Conservation (phyloP, 2,888 invertebrate genomes). For the Cephus pulcher region DNA sequence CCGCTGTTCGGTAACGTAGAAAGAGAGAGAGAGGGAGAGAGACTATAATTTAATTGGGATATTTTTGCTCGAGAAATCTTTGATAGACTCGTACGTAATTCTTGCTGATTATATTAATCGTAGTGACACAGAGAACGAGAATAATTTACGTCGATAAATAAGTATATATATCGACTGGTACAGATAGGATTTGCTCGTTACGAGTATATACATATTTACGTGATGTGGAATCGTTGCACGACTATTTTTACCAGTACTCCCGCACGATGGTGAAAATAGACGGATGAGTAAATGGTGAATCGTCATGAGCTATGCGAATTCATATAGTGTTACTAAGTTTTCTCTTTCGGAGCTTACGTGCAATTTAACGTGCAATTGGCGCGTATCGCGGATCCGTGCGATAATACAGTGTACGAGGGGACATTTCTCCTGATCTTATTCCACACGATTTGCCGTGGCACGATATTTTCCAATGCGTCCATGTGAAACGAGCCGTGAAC, state of each 20-base stretch:
- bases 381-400: not conserved
- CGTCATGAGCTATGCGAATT: not conserved
- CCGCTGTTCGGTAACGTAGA: not conserved
- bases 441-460: not conserved
- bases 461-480: not conserved
- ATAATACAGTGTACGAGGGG: not conserved
- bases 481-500: not conserved
- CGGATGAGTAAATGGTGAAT: not conserved
- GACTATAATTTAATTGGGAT: not conserved
- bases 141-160: not conserved
- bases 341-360: not conserved
- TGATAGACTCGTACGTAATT: not conserved
- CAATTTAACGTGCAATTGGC: not conserved
- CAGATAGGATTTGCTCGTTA: not conserved
- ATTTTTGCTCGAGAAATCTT: not conserved
- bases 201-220: not conserved
- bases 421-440: constrained; percentile 13
- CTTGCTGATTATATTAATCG: not conserved
- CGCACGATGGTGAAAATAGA: not conserved
- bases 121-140: not conserved
- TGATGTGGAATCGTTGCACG: not conserved
- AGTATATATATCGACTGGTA: not conserved
- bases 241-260: not conserved
- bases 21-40: not conserved
- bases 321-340: not conserved